A percentile compares a stretch with the other conserved stretches of the same genome.
Evolutionary conservation across 2,113 vertebrate species (phyloP).

Genomic region (Ceyx cyanopectus): DNA sequence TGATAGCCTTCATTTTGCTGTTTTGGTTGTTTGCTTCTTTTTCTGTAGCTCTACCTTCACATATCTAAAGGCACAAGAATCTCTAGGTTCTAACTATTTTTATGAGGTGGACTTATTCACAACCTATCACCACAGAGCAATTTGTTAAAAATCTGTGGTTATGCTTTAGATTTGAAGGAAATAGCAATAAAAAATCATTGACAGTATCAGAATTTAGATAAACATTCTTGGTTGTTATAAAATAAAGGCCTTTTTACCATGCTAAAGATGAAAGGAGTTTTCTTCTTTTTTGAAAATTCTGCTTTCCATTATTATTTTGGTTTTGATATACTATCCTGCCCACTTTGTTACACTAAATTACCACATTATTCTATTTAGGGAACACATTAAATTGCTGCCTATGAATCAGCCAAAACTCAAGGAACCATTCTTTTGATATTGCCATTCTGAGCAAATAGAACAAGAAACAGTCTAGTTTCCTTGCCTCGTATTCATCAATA

Average conservation of each 20-base stretch:
- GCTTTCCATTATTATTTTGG: not conserved
- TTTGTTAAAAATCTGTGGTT: not conserved
- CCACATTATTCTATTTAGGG: not conserved
- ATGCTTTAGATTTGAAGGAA: not conserved
- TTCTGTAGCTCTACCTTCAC: not conserved
- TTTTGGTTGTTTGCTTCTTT: not conserved
- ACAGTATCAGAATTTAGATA: not conserved
- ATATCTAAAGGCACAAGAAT: not conserved
- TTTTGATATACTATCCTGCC: not conserved
- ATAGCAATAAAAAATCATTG: not conserved
- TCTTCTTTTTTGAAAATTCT: not conserved
- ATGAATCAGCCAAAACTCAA: not conserved
- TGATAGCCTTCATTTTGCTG: not conserved
- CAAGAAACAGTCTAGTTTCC: not conserved
- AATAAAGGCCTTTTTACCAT: not conserved
- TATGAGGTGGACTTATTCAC: not conserved
- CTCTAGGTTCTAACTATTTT: not conserved
- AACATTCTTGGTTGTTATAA: accelerated
- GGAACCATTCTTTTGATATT: not conserved
- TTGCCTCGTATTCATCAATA: not conserved
- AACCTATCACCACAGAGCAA: not conserved
- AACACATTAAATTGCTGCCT: not conserved
- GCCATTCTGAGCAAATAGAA: not conserved
- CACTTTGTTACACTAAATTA: not conserved
- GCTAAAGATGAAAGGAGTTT: not conserved